phyloP scores from a whole-genome alignment of 2,888 invertebrate species.

The Selenia dentaria region DNA sequence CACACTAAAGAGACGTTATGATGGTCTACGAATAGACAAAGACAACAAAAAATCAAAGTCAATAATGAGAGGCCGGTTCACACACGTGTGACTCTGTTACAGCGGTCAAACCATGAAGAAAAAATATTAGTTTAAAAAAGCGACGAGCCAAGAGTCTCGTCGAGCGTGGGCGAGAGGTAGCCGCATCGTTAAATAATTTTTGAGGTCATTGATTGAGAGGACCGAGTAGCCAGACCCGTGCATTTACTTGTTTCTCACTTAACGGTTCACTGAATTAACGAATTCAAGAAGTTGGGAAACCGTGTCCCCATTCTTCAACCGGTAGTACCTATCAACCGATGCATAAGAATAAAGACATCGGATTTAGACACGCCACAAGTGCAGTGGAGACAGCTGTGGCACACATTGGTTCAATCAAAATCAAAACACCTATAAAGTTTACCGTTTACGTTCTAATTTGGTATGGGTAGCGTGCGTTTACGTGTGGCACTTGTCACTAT shows the following conservation, averaged over 20 bases:
- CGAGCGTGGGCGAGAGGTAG: conserved; percentile 71
- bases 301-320: conserved; percentile 38
- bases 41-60: conserved; percentile 37
- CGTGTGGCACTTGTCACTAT: conserved; percentile 71
- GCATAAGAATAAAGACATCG: conserved; percentile 51
- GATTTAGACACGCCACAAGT: conserved; percentile 37
- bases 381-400: conserved; percentile 57
- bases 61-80: conserved; percentile 42
- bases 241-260: conserved; percentile 42
- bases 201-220: conserved; percentile 76
- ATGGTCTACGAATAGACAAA: conserved; percentile 20
- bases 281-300: conserved; percentile 43
- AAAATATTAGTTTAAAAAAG: conserved; percentile 61
- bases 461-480: conserved; percentile 59
- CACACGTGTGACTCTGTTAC: conserved; percentile 33
- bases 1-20: conserved; percentile 25
- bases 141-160: conserved; percentile 48
- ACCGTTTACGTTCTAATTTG: conserved; percentile 72
- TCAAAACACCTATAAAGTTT: conserved; percentile 67
- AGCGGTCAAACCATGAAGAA: conserved; percentile 49
- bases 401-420: conserved; percentile 65
- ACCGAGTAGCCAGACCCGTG: conserved; percentile 37
- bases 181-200: conserved; percentile 66
- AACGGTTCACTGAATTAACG: conserved; percentile 50
- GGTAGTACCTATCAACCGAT: conserved; percentile 38